Percentiles rank a stretch among this genome's conserved stretches.
phyloP scores from a whole-genome alignment of 1,140 invertebrate species.

The Philotrypesis tridentata region DNA sequence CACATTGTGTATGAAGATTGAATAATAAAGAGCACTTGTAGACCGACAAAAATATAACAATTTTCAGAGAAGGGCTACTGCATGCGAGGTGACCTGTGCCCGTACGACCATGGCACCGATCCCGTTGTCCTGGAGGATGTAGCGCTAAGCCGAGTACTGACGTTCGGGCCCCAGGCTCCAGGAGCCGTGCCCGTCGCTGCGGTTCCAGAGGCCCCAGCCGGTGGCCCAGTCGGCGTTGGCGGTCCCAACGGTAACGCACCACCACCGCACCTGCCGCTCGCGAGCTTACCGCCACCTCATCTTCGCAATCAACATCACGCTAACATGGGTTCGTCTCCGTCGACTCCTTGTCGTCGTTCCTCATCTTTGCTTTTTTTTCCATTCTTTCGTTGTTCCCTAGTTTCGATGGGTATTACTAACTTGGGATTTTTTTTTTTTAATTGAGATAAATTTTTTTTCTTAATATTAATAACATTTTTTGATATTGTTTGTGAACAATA shows the following conservation, averaged over 20 bases:
- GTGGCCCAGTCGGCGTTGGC: not conserved
- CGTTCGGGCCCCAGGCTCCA: constrained; percentile 74
- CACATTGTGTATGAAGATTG: no score
- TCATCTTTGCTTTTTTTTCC: not conserved
- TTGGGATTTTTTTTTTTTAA: not conserved
- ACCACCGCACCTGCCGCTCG: constrained; percentile 72
- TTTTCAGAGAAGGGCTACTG: constrained; percentile 92
- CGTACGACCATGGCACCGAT: constrained; percentile 95
- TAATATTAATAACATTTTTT: no score
- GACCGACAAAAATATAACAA: not conserved
- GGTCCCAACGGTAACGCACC: constrained; percentile 71
- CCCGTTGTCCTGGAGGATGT: constrained; percentile 94
- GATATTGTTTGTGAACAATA: no score
- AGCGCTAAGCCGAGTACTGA: constrained; percentile 75
- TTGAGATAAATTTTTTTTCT: no score
- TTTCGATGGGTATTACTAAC: not conserved
- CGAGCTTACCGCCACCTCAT: constrained; percentile 72
- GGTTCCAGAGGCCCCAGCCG: constrained; percentile 61
- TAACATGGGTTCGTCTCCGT: constrained; percentile 65
- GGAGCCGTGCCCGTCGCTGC: constrained; percentile 67
- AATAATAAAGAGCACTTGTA: not conserved
- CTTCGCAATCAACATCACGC: constrained; percentile 73
- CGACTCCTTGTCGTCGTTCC: not conserved
- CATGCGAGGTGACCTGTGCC: constrained; percentile 95
- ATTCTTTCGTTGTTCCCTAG: not conserved